phyloP scores from a whole-genome alignment of 1,140 invertebrate genomes.

The Pseudachorutes palmiensis region DNA sequence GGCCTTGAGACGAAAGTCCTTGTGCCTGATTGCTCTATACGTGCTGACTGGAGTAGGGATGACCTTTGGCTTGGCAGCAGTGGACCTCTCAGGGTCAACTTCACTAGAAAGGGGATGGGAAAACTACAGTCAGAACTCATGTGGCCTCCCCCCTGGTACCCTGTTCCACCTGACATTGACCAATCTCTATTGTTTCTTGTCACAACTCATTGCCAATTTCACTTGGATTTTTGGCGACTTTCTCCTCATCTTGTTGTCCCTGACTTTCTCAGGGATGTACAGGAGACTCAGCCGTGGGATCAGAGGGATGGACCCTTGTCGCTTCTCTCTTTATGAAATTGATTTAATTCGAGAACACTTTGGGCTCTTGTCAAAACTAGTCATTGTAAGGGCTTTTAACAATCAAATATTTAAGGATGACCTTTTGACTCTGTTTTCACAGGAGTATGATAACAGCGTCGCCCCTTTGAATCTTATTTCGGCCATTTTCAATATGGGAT shows the following conservation, averaged over 20 bases:
- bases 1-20: constrained; percentile 23
- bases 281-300: constrained; percentile 27
- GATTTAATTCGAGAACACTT: constrained; percentile 36
- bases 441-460: constrained; percentile 33
- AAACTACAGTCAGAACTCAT: constrained; percentile 19
- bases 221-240: constrained; percentile 35
- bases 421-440: neutral
- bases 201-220: constrained; percentile 26
- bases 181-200: constrained; percentile 28
- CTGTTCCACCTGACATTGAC: constrained; percentile 27
- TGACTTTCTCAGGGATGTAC: constrained; percentile 26
- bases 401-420: constrained; percentile 6
- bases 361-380: constrained; percentile 30
- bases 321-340: constrained; percentile 31
- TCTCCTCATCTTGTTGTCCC: constrained; percentile 28
- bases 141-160: constrained; percentile 16
- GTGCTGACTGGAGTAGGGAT: constrained; percentile 22
- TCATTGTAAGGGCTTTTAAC: constrained; percentile 19
- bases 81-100: constrained; percentile 3
- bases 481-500: constrained; percentile 25
- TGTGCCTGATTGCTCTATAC: constrained; percentile 21
- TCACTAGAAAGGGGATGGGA: constrained; percentile 20
- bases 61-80: constrained; percentile 22
- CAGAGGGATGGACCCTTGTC: constrained; percentile 20
- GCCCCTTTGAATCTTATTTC: constrained; percentile 29